Base-by-base conservation (phyloP, 2,113 vertebrate species). In the Colaptes auratus region DNA sequence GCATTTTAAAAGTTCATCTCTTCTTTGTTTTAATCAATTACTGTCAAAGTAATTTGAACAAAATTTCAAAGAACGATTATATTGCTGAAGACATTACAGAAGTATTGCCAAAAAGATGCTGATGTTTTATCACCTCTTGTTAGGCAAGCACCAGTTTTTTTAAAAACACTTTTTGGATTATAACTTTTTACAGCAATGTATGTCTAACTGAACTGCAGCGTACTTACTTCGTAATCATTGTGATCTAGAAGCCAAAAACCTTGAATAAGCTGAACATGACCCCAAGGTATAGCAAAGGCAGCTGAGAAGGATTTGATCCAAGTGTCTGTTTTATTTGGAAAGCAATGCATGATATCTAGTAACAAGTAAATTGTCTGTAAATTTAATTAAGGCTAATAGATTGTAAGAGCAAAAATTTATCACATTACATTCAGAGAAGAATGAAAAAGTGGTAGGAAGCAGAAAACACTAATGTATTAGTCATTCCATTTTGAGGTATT, bases 231-330 rank as follows among this genome's bases (percentile, higher is more conserved):
- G 69, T 98, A 98, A 91, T 99, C 99, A 79, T 97, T 98, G 93
- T 99, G 99, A 96, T 99, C 99, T 85, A 99, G 97, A 61, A 99
- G 98, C 99, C 99, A 99, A 92, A 99, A 98, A 15, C 99, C 99
- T 97, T 98, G 98, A 72, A 99, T 97, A 63, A 99, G 97, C 86
- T 99, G 99, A 72, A 99, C 98, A 15, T 99, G 97, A 58, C 98
- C 98, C 83, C 98, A 97, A 18, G 99, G 98, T 58, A 99, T 97
- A n/a, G 98, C 98, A 97, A 99, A 99, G 23, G 98, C 98, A 42
- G 98, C 98, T 89, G 98, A 98, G 89, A 99, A 99, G 70, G 99
- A 99, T 52, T 98, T 98, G 19, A 99, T 94, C 11, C 97, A 98
- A 39, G 98, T 97, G 17, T 98, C 98, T 5, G 96, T 97, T 96